Evolutionary conservation across 2,113 vertebrate species (phyloP).

Genomic region (Brevimyrus niger): DNA sequence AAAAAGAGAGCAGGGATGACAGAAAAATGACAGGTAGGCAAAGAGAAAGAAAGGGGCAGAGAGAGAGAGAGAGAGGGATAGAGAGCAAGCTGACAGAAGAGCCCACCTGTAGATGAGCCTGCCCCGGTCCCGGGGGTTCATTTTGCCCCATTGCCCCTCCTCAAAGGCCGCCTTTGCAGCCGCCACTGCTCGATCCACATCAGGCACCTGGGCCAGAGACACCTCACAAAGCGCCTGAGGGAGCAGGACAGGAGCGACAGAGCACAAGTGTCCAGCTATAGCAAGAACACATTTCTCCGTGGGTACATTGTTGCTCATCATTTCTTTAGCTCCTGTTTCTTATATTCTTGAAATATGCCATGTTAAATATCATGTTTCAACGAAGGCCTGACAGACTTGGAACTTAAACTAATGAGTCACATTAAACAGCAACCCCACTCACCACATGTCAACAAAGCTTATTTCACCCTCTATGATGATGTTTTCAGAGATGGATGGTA

Average conservation of each 20-base stretch:
- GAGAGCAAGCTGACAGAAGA: neutral
- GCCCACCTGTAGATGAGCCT: slow-evolving; percentile 63
- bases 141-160: slow-evolving; percentile 68
- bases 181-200: slow-evolving; percentile 63
- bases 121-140: slow-evolving; percentile 71
- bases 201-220: slow-evolving; percentile 63
- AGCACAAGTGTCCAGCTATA: neutral
- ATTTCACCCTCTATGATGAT: neutral
- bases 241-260: slow-evolving; percentile 13
- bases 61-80: neutral
- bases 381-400: neutral
- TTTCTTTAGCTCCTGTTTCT: neutral
- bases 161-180: slow-evolving; percentile 70
- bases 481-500: neutral
- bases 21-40: neutral
- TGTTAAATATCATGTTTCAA: neutral
- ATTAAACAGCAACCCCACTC: neutral
- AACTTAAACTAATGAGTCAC: neutral
- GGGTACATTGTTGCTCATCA: neutral
- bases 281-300: neutral
- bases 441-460: neutral
- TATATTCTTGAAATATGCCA: neutral
- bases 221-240: slow-evolving; percentile 64
- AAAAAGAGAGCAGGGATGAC: neutral
- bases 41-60: neutral